These are phyloP conservation scores for Zaprionus camerounensis DNA, from an alignment of 1,140 invertebrate genomes.

Conservation along the genomic window DNA sequence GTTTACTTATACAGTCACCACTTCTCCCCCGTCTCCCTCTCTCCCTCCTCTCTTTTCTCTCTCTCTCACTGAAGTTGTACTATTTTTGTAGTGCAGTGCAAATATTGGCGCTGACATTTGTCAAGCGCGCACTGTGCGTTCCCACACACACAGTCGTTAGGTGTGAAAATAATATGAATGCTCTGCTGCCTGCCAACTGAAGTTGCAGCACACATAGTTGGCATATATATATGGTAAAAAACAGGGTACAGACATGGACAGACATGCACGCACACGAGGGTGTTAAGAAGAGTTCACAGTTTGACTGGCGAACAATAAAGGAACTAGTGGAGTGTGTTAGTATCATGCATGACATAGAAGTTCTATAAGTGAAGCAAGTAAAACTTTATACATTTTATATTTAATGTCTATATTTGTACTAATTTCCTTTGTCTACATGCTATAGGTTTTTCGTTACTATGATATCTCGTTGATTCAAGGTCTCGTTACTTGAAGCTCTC, in stretches of 20 bases:
- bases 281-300: neutral
- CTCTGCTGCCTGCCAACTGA: constrained; percentile 36
- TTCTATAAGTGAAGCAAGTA: too few species aligned
- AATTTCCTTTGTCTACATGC: too few species aligned
- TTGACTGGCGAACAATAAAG: neutral
- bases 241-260: neutral
- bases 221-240: constrained; percentile 18
- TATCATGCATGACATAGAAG: too few species aligned
- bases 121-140: constrained; percentile 28
- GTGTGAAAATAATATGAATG: constrained; percentile 72
- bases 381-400: too few species aligned
- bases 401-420: too few species aligned
- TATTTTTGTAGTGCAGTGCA: constrained; percentile 57
- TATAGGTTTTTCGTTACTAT: too few species aligned
- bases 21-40: neutral
- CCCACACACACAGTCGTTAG: constrained; percentile 45
- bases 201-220: constrained; percentile 19
- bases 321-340: too few species aligned
- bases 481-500: neutral
- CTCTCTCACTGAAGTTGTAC: constrained; percentile 8
- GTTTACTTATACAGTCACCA: constrained; percentile 28
- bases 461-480: neutral
- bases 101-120: constrained; percentile 64
- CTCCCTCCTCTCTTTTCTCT: neutral
- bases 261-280: constrained; percentile 20